Conservation (phyloP, 1,140 invertebrate genomes). For the Globodera ellingtonae region DNA sequence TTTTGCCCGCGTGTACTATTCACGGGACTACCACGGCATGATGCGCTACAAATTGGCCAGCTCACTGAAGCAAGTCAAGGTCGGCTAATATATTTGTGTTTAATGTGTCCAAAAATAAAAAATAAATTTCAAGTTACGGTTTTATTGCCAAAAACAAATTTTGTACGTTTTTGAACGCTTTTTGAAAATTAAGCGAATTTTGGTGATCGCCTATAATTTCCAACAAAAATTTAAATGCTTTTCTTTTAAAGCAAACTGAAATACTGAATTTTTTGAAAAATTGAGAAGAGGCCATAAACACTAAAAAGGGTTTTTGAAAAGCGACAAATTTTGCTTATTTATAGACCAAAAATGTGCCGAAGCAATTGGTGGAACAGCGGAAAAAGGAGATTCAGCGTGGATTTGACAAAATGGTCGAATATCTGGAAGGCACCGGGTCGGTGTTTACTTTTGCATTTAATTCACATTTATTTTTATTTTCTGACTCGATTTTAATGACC, state of each 20-base stretch:
- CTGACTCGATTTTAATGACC: too few species aligned
- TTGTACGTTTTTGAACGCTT: neutral
- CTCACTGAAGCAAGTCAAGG: slow-evolving; percentile 8
- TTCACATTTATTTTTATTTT: too few species aligned
- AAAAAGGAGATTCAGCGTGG: slow-evolving; percentile 31
- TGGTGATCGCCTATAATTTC: too few species aligned
- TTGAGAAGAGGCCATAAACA: too few species aligned
- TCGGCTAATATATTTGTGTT: neutral
- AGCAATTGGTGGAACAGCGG: slow-evolving; percentile 40
- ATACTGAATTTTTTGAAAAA: too few species aligned
- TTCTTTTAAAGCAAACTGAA: too few species aligned
- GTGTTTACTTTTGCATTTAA: too few species aligned
- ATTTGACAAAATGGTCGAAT: slow-evolving; percentile 41
- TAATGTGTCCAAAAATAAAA: too few species aligned
- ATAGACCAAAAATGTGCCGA: slow-evolving; percentile 37
- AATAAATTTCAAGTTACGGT: too few species aligned
- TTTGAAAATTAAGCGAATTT: too few species aligned
- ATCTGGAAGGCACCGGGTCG: slow-evolving; percentile 29
- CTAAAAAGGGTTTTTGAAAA: too few species aligned
- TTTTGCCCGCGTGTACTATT: slow-evolving; percentile 45
- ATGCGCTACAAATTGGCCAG: slow-evolving; percentile 36
- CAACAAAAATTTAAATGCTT: too few species aligned
- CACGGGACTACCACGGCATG: slow-evolving; percentile 54
- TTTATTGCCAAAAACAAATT: neutral
- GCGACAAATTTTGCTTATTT: slow-evolving; percentile 7